phyloP scores from a whole-genome alignment of 2,113 vertebrate genomes.

The Trachemys scripta region DNA sequence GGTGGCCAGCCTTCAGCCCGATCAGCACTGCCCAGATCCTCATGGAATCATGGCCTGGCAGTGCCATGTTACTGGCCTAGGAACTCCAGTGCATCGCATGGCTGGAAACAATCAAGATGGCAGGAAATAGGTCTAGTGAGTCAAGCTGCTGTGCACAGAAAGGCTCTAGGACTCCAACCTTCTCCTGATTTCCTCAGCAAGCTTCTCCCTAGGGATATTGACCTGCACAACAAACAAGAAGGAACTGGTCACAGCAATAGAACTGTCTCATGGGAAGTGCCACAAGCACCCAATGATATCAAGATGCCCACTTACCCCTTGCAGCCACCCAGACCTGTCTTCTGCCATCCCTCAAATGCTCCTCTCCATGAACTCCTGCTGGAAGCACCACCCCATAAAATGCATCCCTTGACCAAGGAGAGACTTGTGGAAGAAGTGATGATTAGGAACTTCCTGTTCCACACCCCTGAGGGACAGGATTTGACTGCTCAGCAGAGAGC shows the following conservation, averaged over 20 bases:
- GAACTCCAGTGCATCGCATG: no score
- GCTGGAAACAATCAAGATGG: not conserved
- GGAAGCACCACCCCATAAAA: not conserved
- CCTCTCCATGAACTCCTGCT: not conserved
- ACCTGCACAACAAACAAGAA: slow-evolving; percentile 73
- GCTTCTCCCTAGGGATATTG: slow-evolving; percentile 81
- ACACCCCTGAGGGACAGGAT: not conserved
- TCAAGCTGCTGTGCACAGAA: not conserved
- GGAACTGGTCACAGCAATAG: not conserved
- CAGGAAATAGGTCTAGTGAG: not conserved
- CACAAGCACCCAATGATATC: no score
- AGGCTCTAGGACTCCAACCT: slow-evolving; percentile 37
- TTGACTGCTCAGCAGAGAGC: not conserved
- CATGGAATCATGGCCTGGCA: fast-evolving
- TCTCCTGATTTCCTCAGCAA: slow-evolving; percentile 83
- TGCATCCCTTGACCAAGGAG: not conserved
- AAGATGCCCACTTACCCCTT: no score
- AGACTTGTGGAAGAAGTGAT: not conserved
- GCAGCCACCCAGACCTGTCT: not conserved
- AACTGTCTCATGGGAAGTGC: not conserved
- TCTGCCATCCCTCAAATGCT: not conserved
- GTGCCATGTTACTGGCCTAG: not conserved
- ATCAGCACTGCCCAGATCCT: fast-evolving
- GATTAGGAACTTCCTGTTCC: not conserved
- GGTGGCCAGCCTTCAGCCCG: fast-evolving